Evolutionary conservation across 1,140 invertebrate species (phyloP), one percentile per base, ranked within the genome.

Genomic region (Drosophila pectinifera): DNA sequence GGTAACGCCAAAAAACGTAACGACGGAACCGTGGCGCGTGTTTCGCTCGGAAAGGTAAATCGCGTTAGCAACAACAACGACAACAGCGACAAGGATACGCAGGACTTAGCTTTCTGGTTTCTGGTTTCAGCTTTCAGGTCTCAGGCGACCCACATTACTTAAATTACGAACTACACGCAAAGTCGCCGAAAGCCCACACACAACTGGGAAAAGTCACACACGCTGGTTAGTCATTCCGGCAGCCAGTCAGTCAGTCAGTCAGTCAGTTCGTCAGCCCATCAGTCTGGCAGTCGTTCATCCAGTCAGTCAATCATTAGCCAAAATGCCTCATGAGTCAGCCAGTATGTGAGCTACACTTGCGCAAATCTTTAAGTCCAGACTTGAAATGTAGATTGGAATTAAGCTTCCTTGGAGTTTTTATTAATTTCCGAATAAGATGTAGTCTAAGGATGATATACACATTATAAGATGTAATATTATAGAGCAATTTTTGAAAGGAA

Each of bases 131-230:
- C 62, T 57, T 59, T 43, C 61, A 61, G 48, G 53, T 58, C 67
- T 64, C 64, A 49, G 55, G 70, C 78, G 85, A 89, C 85, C 84
- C 85, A 90, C 65, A 81, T 90, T 77, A 75, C 81, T 83, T 90
- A 90, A 90, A 80, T 90, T 90, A 78, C 73, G 54, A 85, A 73
- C 82, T 90, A 82, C 86, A 90, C 86, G 86, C 86, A 90, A 89
- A 76, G 68, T 76, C 81, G 64, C 28, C 67, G 56, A 45, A 62
- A 70, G 42, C 42, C 65, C 45, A 69, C 38, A 55, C 45, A 56
- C 31, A 78, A 73, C 62, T 82, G 57, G 67, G 64, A 70, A 83
- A 77, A 83, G 70, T 64, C 79, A 62, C 79, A 78, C 62, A 74
- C 73, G 63, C 72, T 81, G 79, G 62, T 73, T 67, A 45, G 77